Evolutionary conservation across 2,113 vertebrate genomes (phyloP).

Genomic region (Megaceryle torquata): DNA sequence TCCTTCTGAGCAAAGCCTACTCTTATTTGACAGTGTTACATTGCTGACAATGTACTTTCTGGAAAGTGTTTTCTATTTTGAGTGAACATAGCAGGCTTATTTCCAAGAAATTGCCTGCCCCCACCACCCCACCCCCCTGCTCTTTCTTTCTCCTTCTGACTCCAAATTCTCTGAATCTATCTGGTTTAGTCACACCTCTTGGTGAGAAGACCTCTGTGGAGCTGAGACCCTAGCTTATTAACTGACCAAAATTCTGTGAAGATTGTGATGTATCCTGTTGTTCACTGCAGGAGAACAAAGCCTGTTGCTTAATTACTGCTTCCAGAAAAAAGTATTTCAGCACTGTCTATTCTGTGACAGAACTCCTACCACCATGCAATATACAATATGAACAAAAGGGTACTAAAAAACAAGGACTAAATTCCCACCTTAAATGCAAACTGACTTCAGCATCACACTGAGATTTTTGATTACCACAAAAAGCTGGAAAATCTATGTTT

Average conservation of each 20-base stretch:
- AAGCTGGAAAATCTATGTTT: conserved; percentile 11
- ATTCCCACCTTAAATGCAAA: background rate
- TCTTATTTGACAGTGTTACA: background rate
- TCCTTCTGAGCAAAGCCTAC: background rate
- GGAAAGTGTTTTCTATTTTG: conserved; percentile 8
- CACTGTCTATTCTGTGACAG: background rate
- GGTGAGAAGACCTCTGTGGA: background rate
- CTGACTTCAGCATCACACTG: background rate
- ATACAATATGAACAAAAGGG: background rate
- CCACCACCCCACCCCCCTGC: too few relatives aligned
- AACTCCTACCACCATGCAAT: background rate
- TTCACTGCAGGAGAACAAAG: background rate
- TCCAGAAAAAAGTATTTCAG: background rate
- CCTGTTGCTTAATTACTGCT: background rate
- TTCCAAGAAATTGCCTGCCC: background rate
- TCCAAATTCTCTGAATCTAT: background rate
- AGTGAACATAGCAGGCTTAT: background rate
- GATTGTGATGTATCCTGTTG: background rate
- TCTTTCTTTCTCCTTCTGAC: background rate
- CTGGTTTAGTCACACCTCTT: background rate
- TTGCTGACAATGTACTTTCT: background rate
- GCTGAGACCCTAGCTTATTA: background rate
- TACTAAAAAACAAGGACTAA: background rate
- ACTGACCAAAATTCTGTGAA: background rate
- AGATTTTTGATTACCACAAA: background rate